Evolutionary conservation across 2,797 vertebrate species (phyloP).

Genomic region (Epinephelus malabaricus): DNA sequence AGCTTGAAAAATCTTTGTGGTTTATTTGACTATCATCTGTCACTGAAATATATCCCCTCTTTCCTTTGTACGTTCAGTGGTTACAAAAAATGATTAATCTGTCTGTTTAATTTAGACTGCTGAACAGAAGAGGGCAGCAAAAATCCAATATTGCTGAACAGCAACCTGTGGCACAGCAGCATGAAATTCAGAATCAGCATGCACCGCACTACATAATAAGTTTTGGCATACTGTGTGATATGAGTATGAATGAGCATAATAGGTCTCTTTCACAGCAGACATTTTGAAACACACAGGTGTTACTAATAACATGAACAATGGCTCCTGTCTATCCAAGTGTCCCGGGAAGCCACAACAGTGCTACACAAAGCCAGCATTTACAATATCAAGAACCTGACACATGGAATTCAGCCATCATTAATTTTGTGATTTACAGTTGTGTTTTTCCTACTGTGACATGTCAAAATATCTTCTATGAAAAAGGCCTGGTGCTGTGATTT

Average conservation of each 20-base stretch:
- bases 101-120: conserved; percentile 50
- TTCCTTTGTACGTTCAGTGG: neutral
- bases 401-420: neutral
- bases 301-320: neutral
- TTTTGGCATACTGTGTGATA: neutral
- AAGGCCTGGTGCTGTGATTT: too few species aligned
- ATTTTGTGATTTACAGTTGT: neutral
- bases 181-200: neutral
- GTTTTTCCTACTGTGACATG: neutral
- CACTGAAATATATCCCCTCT: neutral
- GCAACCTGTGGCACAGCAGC: neutral
- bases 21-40: neutral
- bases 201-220: neutral
- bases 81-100: neutral
- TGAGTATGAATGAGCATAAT: neutral
- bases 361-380: neutral
- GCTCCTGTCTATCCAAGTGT: neutral
- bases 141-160: conserved; percentile 41
- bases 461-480: neutral
- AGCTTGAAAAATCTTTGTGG: neutral
- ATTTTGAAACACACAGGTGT: neutral
- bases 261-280: neutral
- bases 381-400: neutral
- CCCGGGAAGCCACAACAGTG: neutral
- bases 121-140: conserved; percentile 82